Evolutionary conservation across 2,113 vertebrate genomes (phyloP).

Genomic region (Synchiropus splendidus): DNA sequence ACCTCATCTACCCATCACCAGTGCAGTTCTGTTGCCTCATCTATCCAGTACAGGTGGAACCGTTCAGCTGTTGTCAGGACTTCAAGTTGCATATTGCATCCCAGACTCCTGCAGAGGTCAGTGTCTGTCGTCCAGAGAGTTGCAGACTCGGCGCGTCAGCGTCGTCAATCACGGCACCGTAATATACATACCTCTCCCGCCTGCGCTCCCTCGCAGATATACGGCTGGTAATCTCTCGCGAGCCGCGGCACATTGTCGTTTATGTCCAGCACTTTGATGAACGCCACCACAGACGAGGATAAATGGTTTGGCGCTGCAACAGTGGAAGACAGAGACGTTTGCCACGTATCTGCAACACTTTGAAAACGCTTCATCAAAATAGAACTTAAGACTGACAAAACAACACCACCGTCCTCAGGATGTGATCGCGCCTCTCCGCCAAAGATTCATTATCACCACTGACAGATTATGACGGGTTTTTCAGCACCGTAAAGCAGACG

Average conservation of each 20-base stretch:
- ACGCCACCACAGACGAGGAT: constrained; percentile 69
- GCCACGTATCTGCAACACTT: constrained; percentile 44
- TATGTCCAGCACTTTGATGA: constrained; percentile 80
- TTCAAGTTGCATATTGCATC: no score
- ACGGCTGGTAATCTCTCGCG: constrained; percentile 76
- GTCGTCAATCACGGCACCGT: constrained; percentile 25
- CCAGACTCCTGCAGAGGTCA: no score
- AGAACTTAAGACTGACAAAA: constrained; percentile 41
- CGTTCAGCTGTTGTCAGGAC: no score
- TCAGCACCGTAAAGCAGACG: no score
- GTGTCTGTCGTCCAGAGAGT: no score
- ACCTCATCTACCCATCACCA: no score
- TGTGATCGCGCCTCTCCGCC: no score
- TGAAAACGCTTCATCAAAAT: constrained; percentile 41
- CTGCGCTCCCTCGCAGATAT: constrained; percentile 82
- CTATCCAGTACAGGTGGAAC: no score
- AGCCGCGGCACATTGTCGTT: constrained; percentile 88
- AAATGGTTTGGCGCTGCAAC: constrained; percentile 71
- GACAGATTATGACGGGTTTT: neutral
- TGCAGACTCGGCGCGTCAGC: no score
- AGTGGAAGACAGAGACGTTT: constrained; percentile 38
- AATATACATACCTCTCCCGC: constrained; percentile 73
- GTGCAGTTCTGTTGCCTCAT: no score
- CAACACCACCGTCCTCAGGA: no score
- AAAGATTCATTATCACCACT: constrained; percentile 10